phyloP scores from a whole-genome alignment of 2,888 invertebrate genomes.

The Arctia plantaginis region DNA sequence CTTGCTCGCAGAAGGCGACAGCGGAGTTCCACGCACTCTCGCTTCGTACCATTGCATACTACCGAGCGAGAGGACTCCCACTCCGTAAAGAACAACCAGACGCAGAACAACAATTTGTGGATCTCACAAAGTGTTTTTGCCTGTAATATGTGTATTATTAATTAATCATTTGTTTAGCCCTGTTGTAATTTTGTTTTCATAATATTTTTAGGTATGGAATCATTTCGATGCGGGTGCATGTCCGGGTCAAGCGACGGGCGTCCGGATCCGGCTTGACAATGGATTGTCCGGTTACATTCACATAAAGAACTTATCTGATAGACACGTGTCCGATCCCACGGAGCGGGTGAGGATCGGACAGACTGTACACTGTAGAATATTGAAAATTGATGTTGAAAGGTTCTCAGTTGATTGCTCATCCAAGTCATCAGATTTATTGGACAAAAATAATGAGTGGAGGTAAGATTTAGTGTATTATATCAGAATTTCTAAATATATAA shows the following conservation, averaged over 20 bases:
- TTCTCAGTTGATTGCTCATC: constrained; percentile 98
- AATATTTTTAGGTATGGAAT: constrained; percentile 92
- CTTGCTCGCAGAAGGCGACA: too few species aligned
- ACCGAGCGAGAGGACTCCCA: too few species aligned
- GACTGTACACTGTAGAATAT: constrained; percentile 94
- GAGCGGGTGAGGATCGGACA: constrained; percentile 95
- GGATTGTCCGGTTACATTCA: constrained; percentile 97
- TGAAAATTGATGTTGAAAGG: constrained; percentile 98
- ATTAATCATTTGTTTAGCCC: neutral
- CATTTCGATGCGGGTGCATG: constrained; percentile 98
- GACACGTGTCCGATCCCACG: constrained; percentile 96
- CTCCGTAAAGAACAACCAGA: too few species aligned
- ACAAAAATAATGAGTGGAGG: constrained; percentile 97
- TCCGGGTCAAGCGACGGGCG: constrained; percentile 98
- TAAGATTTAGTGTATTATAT: constrained; percentile 43
- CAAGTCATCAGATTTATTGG: constrained; percentile 96
- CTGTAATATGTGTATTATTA: neutral
- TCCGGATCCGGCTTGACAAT: constrained; percentile 96
- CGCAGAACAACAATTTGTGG: too few species aligned
- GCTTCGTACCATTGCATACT: too few species aligned
- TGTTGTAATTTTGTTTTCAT: neutral
- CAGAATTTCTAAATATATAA: too few species aligned
- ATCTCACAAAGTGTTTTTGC: too few species aligned
- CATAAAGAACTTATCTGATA: constrained; percentile 97
- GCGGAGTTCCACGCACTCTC: too few species aligned